These are phyloP conservation scores for Hemicentrotus pulcherrimus DNA, from an alignment of 35 echinoderm and acorn worm genomes.

Conservation along the genomic window DNA sequence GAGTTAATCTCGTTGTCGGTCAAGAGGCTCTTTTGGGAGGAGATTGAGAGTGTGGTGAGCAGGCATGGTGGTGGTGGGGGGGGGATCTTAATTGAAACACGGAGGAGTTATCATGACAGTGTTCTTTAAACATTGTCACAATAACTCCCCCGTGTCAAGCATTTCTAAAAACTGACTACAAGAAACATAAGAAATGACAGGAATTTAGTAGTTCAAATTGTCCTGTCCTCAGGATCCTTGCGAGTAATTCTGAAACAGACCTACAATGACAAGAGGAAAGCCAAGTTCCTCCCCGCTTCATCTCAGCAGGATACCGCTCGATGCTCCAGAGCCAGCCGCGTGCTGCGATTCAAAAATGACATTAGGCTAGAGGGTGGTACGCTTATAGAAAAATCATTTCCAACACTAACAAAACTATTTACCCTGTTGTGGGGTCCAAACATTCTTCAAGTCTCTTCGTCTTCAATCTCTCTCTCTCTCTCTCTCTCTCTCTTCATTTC, in stretches of 20 bases:
- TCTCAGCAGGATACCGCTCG: neutral
- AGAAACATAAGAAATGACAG: neutral
- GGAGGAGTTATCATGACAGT: neutral
- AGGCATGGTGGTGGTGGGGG: neutral
- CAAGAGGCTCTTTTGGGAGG: neutral
- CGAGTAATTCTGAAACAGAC: neutral
- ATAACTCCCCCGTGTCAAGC: neutral
- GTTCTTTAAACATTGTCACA: neutral
- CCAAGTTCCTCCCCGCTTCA: neutral
- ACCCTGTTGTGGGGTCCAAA: conserved; percentile 28
- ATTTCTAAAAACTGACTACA: neutral
- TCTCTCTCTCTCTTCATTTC: too few species aligned
- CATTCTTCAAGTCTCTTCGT: neutral
- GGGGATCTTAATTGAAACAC: neutral
- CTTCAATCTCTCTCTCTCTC: neutral
- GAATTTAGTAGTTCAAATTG: neutral
- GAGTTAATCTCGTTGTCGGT: too few species aligned
- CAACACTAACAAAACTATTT: conserved; percentile 46
- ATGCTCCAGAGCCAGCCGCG: conserved; percentile 5
- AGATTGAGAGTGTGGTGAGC: neutral
- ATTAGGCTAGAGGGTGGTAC: neutral
- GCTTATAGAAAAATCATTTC: conserved; percentile 43
- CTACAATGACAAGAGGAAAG: neutral
- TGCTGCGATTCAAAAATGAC: conserved; percentile 28
- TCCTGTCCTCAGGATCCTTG: neutral